phyloP scores from a whole-genome alignment of 1,140 invertebrate genomes.

The Heliconius eleuchia region DNA sequence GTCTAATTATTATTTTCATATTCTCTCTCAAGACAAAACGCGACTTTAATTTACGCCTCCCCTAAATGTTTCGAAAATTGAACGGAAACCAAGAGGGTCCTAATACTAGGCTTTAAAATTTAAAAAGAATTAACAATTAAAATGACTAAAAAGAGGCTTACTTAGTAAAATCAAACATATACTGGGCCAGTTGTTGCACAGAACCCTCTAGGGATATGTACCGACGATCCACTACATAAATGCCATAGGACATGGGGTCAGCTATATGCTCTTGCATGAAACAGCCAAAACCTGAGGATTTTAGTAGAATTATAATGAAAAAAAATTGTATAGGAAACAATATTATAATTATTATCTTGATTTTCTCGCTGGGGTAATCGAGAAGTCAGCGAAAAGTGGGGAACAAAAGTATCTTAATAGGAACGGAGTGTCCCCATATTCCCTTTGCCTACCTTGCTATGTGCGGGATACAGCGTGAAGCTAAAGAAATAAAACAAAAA shows the following conservation, averaged over 20 bases:
- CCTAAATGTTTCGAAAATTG: too few species aligned
- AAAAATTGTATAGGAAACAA: too few species aligned
- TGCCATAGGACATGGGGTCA: slow-evolving; percentile 99
- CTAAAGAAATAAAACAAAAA: background rate
- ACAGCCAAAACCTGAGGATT: slow-evolving; percentile 94
- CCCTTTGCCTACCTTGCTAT: background rate
- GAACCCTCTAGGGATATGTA: slow-evolving; percentile 94
- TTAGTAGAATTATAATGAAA: background rate
- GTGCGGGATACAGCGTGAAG: background rate
- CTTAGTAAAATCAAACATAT: slow-evolving; percentile 97
- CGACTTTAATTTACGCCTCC: too few species aligned
- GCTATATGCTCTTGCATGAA: slow-evolving; percentile 99
- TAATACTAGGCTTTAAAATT: too few species aligned
- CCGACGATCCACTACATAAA: slow-evolving; percentile 98
- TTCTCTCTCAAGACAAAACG: too few species aligned
- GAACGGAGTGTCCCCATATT: background rate
- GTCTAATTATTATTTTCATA: too few species aligned
- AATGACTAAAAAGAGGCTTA: slow-evolving; percentile 39
- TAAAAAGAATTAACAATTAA: too few species aligned
- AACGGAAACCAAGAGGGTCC: too few species aligned
- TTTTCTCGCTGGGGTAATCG: too few species aligned
- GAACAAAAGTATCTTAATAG: too few species aligned
- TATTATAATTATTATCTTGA: too few species aligned
- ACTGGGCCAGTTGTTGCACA: slow-evolving; percentile 95
- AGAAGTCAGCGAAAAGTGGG: too few species aligned